These are phyloP conservation scores for Pseudobourletiella spinata DNA, from an alignment of 1,140 invertebrate species.

Conservation along the genomic window DNA sequence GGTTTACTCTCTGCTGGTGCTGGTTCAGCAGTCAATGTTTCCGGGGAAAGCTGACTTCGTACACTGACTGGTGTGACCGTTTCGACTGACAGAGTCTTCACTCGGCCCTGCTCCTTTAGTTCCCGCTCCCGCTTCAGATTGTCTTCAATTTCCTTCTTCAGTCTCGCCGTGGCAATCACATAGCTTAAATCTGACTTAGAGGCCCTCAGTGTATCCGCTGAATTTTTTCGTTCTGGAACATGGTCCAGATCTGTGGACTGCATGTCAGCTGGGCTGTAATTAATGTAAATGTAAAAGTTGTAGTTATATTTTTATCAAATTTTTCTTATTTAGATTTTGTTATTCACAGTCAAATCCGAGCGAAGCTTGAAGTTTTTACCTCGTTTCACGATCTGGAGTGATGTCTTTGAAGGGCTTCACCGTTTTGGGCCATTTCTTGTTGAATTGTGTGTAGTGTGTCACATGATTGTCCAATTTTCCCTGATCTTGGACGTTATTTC, in stretches of 20 bases:
- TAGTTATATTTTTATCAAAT: no score
- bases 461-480: slow-evolving; percentile 8
- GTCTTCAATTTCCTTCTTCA: slow-evolving; percentile 12
- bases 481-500: background rate
- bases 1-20: no score
- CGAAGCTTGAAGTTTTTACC: slow-evolving; percentile 1
- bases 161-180: background rate
- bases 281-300: background rate
- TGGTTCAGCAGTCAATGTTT: no score
- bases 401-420: slow-evolving; percentile 1
- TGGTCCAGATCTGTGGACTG: no score
- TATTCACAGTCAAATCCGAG: no score
- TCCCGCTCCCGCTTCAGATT: slow-evolving; percentile 8
- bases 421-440: background rate
- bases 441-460: background rate
- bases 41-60: no score
- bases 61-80: background rate
- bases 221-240: no score
- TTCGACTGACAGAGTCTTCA: background rate
- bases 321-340: no score
- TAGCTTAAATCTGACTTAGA: slow-evolving; percentile 2
- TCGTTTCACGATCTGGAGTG: background rate
- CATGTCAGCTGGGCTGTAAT: no score
- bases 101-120: slow-evolving; percentile 3
- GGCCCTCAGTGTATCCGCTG: background rate